phyloP scores from a whole-genome alignment of 2,113 vertebrate species.

The Dromas ardeola region DNA sequence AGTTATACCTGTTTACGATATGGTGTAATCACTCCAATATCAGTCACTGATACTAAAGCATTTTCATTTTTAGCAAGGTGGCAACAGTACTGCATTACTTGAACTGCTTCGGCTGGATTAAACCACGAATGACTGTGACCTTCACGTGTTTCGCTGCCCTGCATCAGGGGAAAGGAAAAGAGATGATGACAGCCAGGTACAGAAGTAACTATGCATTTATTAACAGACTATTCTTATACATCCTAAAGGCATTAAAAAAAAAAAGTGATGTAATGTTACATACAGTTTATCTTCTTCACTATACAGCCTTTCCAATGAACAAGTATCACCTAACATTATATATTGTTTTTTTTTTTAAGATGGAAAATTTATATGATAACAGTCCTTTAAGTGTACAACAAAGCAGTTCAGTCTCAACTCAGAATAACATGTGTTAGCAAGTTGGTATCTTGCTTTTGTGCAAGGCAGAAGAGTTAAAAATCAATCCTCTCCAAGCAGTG shows the following conservation, averaged over 20 bases:
- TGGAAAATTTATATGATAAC: background rate
- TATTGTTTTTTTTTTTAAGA: background rate
- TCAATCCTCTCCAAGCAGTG: background rate
- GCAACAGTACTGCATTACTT: slow-evolving; percentile 91
- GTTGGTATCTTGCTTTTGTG: background rate
- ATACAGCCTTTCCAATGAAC: background rate
- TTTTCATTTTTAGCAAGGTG: slow-evolving; percentile 83
- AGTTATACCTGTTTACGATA: slow-evolving; percentile 90
- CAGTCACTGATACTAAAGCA: slow-evolving; percentile 69
- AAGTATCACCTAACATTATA: background rate
- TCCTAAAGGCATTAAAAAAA: background rate
- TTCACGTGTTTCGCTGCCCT: slow-evolving; percentile 91
- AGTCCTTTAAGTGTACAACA: background rate
- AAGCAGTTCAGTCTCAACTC: background rate
- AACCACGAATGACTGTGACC: slow-evolving; percentile 91
- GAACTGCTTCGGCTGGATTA: slow-evolving; percentile 91
- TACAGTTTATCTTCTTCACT: background rate
- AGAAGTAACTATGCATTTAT: background rate
- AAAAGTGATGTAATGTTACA: background rate
- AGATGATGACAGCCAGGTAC: background rate
- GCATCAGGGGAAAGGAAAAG: background rate
- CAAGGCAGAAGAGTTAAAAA: background rate
- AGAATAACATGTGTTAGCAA: background rate
- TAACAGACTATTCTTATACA: background rate
- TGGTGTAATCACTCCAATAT: slow-evolving; percentile 91